Percentiles rank a stretch among this genome's conserved stretches.
Conservation (phyloP, 2,888 invertebrate species). For the Pedicia rivosa region DNA sequence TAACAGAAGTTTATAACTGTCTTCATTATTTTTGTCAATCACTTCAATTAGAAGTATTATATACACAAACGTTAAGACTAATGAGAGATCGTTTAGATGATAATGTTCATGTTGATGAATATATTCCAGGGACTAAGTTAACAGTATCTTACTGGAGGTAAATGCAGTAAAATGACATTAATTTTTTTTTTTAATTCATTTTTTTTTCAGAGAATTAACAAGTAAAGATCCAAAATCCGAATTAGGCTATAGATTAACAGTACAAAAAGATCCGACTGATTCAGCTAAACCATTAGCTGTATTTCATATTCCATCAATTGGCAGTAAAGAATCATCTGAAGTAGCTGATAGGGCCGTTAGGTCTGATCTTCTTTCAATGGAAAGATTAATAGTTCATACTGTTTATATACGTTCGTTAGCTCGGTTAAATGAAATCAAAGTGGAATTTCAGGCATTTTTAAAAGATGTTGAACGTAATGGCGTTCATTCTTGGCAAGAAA, state of each 20-base stretch:
- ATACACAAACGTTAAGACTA: conserved; percentile 75
- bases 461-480: conserved; percentile 52
- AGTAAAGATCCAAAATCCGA: conserved; percentile 60
- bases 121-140: conserved; percentile 73
- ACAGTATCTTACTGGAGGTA: conserved; percentile 93
- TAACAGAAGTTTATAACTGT: conserved; percentile 68
- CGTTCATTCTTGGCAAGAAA: conserved; percentile 24
- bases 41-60: conserved; percentile 78
- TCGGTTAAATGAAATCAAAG: conserved; percentile 65
- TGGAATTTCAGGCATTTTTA: conserved; percentile 34
- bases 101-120: conserved; percentile 81
- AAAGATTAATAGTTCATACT: conserved; percentile 83
- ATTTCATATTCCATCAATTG: conserved; percentile 41
- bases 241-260: conserved; percentile 71
- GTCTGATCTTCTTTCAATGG: conserved; percentile 88
- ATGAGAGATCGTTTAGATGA: conserved; percentile 78
- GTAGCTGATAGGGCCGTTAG: conserved; percentile 63
- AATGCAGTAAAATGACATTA: no score
- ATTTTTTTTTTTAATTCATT: conserved; percentile 2
- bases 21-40: conserved; percentile 90
- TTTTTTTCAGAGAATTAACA: conserved; percentile 17
- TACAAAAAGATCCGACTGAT: conserved; percentile 75
- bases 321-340: conserved; percentile 35
- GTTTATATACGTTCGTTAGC: conserved; percentile 84
- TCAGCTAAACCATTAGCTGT: conserved; percentile 59